Evolutionary conservation across 2,797 vertebrate genomes (phyloP), one percentile per base, ranked within the genome.

Genomic region (Sternotherus odoratus): DNA sequence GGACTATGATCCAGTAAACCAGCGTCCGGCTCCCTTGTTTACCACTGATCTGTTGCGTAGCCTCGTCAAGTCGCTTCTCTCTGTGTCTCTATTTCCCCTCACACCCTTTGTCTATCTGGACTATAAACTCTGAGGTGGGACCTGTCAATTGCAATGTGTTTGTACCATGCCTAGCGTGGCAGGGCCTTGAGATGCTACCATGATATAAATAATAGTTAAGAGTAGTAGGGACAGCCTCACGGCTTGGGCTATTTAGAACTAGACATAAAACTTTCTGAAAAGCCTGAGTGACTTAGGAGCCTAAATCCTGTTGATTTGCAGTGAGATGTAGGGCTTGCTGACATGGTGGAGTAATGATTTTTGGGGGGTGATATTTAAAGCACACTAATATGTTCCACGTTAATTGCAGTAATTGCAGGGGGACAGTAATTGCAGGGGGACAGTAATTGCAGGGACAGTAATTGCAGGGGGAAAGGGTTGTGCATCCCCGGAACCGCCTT

Each of bases 81-180:
- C 54, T 15, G 8, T 56, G 24, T 12, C 24, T 49, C 24, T 54
- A 23, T 56, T 81, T 56, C 51, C 79, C 79, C 23, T 17, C 43
- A 17, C 6, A 54, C 53, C 49, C 48, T 36, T 39, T 84, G 48
- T 53, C 72, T 46, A 26, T 46, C 39, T 74, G 46, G 24, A 24
- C 21, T 43, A 24, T 26, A 74, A 74, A 13, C 23, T 26, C 69
- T 19, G 63, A 36, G 63, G 9, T 69, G n/a, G 63, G 63, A 36
- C 10, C 10, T 5, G 33, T 63, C 30, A 12, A 30, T 33, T 63
- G 30, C 15, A 63, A 33, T 3, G 5, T 39, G 17, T 66, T n/a
- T 6, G 9, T 69, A 69, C 9, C 6, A 10, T 1, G 0, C 10
- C 17, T 39, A 23, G 7, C 19, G 12, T 23, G 63, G 63, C 6